Conservation (phyloP, 2,888 invertebrate species). For the Eumerus sabulonum region DNA sequence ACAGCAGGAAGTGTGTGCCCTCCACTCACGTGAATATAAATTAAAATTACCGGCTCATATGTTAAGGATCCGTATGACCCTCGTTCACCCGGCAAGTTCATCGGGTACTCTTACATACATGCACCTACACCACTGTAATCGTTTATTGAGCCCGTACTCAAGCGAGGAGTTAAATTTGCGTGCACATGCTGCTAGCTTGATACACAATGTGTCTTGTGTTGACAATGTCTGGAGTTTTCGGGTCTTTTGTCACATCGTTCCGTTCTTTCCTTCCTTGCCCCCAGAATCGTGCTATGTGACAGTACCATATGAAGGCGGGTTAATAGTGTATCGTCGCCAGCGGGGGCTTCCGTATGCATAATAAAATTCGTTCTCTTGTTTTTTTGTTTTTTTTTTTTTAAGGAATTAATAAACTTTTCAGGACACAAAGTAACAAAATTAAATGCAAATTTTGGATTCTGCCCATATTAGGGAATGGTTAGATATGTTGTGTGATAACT, state of each 20-base stretch:
- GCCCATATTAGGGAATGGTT: slow-evolving; percentile 40
- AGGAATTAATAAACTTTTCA: slow-evolving; percentile 8
- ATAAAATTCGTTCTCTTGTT: slow-evolving; percentile 20
- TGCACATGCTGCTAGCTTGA: slow-evolving; percentile 18
- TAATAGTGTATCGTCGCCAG: slow-evolving; percentile 12
- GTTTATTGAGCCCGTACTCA: not conserved
- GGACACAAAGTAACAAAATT: slow-evolving; percentile 31
- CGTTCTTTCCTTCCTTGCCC: no score
- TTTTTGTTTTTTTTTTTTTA: not conserved
- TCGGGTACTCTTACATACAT: not conserved
- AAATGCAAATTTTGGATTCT: slow-evolving; percentile 42
- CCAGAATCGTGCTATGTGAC: no score
- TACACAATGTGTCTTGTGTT: slow-evolving; percentile 27
- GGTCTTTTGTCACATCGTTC: slow-evolving; percentile 52
- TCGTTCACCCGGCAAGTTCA: not conserved
- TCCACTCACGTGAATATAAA: slow-evolving; percentile 52
- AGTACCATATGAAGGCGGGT: slow-evolving; percentile 4
- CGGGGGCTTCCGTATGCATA: slow-evolving; percentile 17
- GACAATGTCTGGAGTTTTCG: slow-evolving; percentile 22
- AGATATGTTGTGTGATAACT: no score
- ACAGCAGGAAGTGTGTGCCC: not conserved
- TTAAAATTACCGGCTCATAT: slow-evolving; percentile 54
- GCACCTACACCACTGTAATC: no score
- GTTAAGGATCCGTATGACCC: slow-evolving; percentile 1
- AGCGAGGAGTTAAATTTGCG: slow-evolving; percentile 35